These are phyloP conservation scores for Ranitomeya imitator DNA, from an alignment of 2,113 vertebrate species.

Conservation along the genomic window DNA sequence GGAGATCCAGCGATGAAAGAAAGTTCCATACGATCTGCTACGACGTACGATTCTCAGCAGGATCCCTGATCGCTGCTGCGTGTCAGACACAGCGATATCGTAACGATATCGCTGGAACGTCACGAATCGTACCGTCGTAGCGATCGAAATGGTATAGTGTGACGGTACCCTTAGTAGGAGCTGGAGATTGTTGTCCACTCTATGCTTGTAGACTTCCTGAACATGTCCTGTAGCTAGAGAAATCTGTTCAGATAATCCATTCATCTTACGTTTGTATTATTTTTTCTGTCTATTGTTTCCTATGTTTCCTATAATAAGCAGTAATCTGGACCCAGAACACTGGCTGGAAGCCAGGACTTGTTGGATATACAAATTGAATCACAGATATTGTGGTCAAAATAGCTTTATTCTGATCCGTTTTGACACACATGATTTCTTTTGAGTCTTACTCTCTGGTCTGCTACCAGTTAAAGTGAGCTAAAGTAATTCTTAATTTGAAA, in stretches of 20 bases:
- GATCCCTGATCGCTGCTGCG: too few species aligned
- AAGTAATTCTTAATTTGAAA: neutral
- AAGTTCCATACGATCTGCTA: too few species aligned
- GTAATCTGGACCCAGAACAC: neutral
- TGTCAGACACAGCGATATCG: too few species aligned
- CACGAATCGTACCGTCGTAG: too few species aligned
- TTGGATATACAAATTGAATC: neutral
- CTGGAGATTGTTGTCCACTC: conserved; percentile 10
- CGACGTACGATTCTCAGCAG: too few species aligned
- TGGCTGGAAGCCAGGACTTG: neutral
- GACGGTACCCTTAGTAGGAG: too few species aligned
- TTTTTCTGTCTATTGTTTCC: conserved; percentile 18
- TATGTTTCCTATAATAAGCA: neutral
- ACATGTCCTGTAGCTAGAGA: neutral
- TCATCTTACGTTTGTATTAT: neutral
- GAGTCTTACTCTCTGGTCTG: neutral
- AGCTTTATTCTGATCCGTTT: neutral
- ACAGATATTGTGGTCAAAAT: neutral
- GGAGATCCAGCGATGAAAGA: too few species aligned
- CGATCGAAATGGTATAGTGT: too few species aligned
- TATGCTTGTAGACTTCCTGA: conserved; percentile 29
- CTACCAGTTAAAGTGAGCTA: neutral
- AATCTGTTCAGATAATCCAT: neutral
- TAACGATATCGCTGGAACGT: too few species aligned
- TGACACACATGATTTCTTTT: neutral